A percentile compares a stretch with the other conserved stretches of the same genome.
Conservation (phyloP, 2,797 vertebrate species). For the Trachurus trachurus region DNA sequence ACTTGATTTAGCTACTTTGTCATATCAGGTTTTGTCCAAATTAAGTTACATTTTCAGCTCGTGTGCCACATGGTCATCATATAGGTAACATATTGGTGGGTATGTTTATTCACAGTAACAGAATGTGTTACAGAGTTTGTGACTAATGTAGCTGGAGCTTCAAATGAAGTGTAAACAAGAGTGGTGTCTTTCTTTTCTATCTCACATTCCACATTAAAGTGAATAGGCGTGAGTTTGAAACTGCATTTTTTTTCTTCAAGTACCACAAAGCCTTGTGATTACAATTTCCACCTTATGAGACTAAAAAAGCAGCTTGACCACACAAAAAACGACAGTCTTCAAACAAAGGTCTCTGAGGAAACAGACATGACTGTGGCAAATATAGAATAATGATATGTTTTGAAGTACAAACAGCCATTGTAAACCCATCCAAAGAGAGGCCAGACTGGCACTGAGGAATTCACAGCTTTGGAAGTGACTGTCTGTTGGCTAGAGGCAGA, state of each 20-base stretch:
- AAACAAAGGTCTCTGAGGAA: slow-evolving; percentile 64
- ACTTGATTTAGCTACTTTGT: too few species aligned
- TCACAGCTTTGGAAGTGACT: slow-evolving; percentile 71
- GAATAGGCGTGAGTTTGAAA: neutral
- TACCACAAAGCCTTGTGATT: slow-evolving; percentile 41
- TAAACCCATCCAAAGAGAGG: slow-evolving; percentile 67
- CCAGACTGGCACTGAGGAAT: slow-evolving; percentile 69
- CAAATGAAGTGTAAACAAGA: neutral
- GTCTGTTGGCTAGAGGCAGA: slow-evolving; percentile 44
- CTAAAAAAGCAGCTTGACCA: slow-evolving; percentile 16
- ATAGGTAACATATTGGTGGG: too few species aligned
- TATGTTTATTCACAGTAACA: too few species aligned
- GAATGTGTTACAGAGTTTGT: too few species aligned
- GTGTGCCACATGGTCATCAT: too few species aligned
- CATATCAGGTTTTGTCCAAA: too few species aligned
- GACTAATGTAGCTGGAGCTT: neutral
- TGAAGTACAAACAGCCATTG: slow-evolving; percentile 75
- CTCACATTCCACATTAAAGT: neutral
- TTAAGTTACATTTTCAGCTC: too few species aligned
- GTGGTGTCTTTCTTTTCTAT: neutral
- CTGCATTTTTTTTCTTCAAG: slow-evolving; percentile 21
- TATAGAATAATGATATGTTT: slow-evolving; percentile 82
- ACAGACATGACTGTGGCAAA: slow-evolving; percentile 68
- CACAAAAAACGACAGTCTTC: slow-evolving; percentile 16
- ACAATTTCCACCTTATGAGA: slow-evolving; percentile 46